Conservation (phyloP, 2,888 invertebrate genomes). For the Sesia apiformis region DNA sequence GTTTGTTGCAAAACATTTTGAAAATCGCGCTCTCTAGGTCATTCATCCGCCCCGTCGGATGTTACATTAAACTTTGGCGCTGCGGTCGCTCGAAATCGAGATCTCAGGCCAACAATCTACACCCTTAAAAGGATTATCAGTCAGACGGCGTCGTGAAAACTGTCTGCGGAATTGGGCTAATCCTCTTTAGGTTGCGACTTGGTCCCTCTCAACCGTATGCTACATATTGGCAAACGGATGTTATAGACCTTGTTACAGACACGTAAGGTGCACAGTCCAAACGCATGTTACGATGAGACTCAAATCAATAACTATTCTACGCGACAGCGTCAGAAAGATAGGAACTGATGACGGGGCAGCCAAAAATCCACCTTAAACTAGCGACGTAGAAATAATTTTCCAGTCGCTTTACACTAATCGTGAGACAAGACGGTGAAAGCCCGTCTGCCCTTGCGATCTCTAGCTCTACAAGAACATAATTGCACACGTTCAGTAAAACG, state of each 20-base stretch:
- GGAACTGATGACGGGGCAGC: constrained; percentile 27
- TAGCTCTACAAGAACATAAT: constrained; percentile 55
- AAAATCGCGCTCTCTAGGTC: too few relatives aligned
- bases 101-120: too few relatives aligned
- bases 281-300: constrained; percentile 29
- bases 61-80: too few relatives aligned
- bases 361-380: constrained; percentile 39
- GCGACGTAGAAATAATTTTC: constrained; percentile 34
- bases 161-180: constrained; percentile 36
- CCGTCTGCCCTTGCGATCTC: constrained; percentile 64
- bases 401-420: constrained; percentile 19
- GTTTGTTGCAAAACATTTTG: too few relatives aligned
- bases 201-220: constrained; percentile 14
- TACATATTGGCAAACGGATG: constrained; percentile 9
- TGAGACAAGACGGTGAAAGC: constrained; percentile 61
- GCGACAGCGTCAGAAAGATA: constrained; percentile 46
- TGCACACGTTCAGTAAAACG: constrained; percentile 50
- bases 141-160: constrained; percentile 27
- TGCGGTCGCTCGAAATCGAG: too few relatives aligned
- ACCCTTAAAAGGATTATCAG: constrained; percentile 38
- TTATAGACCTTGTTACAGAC: constrained; percentile 5
- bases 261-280: constrained; percentile 30
- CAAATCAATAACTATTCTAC: constrained; percentile 49
- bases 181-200: constrained; percentile 25
- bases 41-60: too few relatives aligned